These are phyloP conservation scores for Chymomyza caudatula DNA, from an alignment of 2,888 invertebrate genomes.

Conservation along the genomic window DNA sequence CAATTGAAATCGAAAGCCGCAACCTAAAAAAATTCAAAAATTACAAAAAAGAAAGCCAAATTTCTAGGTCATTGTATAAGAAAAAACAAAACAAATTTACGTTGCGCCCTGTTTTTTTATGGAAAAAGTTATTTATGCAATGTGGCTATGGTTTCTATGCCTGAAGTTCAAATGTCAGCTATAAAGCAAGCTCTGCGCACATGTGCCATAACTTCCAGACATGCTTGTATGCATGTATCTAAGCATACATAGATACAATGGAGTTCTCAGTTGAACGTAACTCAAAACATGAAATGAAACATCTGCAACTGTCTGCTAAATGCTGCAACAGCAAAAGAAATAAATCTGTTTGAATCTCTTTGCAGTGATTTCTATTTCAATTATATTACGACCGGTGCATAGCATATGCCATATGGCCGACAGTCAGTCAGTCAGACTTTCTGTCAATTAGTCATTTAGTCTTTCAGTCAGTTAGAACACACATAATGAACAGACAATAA, in stretches of 20 bases:
- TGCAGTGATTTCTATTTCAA: neutral
- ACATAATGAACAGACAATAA: neutral
- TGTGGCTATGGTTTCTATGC: conserved; percentile 57
- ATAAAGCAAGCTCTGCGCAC: neutral
- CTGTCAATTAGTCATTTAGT: neutral
- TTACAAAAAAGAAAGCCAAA: neutral
- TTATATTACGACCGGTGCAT: neutral
- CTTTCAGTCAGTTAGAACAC: neutral
- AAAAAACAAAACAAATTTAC: neutral
- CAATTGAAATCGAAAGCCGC: neutral
- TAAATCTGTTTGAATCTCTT: neutral
- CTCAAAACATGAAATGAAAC: neutral
- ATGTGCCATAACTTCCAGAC: neutral
- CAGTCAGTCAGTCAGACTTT: neutral
- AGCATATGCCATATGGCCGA: neutral
- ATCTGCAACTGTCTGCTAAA: neutral
- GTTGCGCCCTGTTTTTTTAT: conserved; percentile 16
- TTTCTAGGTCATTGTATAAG: neutral
- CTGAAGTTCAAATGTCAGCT: conserved; percentile 65
- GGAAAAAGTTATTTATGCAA: conserved; percentile 54
- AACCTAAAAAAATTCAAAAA: neutral
- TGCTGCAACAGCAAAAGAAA: neutral
- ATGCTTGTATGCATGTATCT: neutral
- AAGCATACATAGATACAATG: neutral
- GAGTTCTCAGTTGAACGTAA: neutral